Evolutionary conservation across 2,797 vertebrate species (phyloP).

Genomic region (Esox lucius): DNA sequence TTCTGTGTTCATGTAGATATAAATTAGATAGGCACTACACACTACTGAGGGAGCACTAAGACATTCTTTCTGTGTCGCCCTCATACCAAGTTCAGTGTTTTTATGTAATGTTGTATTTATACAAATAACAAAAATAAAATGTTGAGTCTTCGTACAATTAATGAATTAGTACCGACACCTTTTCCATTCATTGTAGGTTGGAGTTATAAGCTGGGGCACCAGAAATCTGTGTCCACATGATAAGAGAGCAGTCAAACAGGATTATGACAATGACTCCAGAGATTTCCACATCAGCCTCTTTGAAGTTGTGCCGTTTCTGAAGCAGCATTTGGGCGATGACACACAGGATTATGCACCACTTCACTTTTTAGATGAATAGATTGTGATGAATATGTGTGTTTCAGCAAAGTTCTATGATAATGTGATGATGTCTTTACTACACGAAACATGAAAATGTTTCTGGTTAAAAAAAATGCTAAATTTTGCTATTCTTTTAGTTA

Average conservation of each 20-base stretch:
- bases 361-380: constrained; percentile 30
- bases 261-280: constrained; percentile 11
- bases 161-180: neutral
- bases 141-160: constrained; percentile 1
- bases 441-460: neutral
- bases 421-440: neutral
- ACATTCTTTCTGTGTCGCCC: too few relatives aligned
- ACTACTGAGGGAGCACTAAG: too few relatives aligned
- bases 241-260: rapidly evolving
- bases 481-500: neutral
- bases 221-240: constrained; percentile 18
- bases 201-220: constrained; percentile 51
- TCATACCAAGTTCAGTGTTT: too few relatives aligned
- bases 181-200: constrained; percentile 33
- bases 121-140: too few relatives aligned
- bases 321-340: constrained; percentile 13
- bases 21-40: neutral
- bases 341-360: constrained; percentile 24
- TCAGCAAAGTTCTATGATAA: neutral
- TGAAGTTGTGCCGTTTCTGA: constrained; percentile 41
- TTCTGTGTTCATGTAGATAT: neutral
- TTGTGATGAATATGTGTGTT: neutral
- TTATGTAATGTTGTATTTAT: neutral
- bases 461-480: neutral
- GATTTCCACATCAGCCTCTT: constrained; percentile 56